Base-by-base conservation (phyloP, 2,113 vertebrate genomes). In the Myiagra hebetior region DNA sequence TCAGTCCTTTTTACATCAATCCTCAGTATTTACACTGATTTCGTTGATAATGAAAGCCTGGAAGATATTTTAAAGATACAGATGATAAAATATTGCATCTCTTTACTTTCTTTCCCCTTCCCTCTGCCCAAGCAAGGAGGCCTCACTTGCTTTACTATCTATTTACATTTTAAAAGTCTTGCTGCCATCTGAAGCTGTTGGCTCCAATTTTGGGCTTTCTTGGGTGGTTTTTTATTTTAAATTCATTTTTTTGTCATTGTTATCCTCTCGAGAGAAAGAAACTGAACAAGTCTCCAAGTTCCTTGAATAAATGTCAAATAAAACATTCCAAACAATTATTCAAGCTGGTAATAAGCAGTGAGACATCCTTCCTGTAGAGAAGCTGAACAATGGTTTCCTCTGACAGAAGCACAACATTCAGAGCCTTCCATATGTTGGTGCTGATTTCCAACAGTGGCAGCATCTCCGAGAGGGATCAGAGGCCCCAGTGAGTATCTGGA, bases 361-460 rank as follows among this genome's bases (percentile, higher is more conserved):
- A 93, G 95, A 96, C 93, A 95, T 95, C 91, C 96, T 95, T 95
- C 95, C 95, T 96, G 91, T 74, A 91, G 95, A 92, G 95, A 86
- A 42, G 73, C 93, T 39, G 92, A 96, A 96, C 93, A 97, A 95
- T 92, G 95, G 83, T 85, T 82, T 92, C 76, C 86, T 92, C 65
- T 56, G 93, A 95, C 92, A 97, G 90, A 84, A 94, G 95, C 93
- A 91, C 79, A 89, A n/a, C 15, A 53, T 92, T 39, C 81, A 91
- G 92, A 92, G 85, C 49, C 92, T 89, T 96, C 96, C 91, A 86
- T 95, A 27, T 78, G 92, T n/a, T 72, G 92, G 83, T 84, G 86
- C 79, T 78, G 95, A 91, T 95, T 92, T 90, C 28, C 28, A 47
- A 57, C 0, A 3, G 75, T 27, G 5, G 78, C 78, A 52, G 47